Evolutionary conservation across 2,113 vertebrate species (phyloP), one percentile per base, ranked within the genome.

Genomic region (Pterophyllum scalare): DNA sequence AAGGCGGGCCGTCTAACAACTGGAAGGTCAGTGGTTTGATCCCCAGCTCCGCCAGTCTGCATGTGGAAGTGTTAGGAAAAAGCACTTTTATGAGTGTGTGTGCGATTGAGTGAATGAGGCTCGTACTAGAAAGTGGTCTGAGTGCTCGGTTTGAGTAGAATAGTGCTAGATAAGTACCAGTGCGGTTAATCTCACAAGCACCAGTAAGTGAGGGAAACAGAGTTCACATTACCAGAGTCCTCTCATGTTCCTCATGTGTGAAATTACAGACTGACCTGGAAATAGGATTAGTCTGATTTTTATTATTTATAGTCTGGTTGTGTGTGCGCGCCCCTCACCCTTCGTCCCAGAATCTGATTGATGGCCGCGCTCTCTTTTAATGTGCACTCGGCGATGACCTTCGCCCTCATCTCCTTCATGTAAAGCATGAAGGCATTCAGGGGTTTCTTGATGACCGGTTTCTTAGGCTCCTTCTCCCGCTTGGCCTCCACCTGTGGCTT

Each of bases 331-430:
- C 31, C 70, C 59, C 97, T 97, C 89, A 99, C 98, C 98, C 98
- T 96, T 52, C 98, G 95, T 8, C 98, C 98, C 90, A 99, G 91
- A 82, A 99, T 99, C 96, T 99, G 98, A 93, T 99, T 99, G 95
- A 99, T 99, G 77, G 98, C 98, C 0, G 98, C 98, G 2, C 98
- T 99, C 94, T 99, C 98, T 88, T 99, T 99, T 95, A 99, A 96
- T 43, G 98, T 99, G 94, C 98, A 99, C 81, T 99, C 98, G 0
- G 98, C 98, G 3, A 99, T 99, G 89, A 99, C 98, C 92, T 99
- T 99, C 0, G 98, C 98, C 91, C 98, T 95, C 98, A 99, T 99
- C 94, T 99, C 98, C 96, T 99, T 99, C 98, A 99, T 99, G 95
- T 99, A 99, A 60, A 99, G 96, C 98, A 99, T 99, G 94, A 99